Evolutionary conservation across 2,888 invertebrate species (phyloP).

Genomic region (Allophyes oxyacanthae): DNA sequence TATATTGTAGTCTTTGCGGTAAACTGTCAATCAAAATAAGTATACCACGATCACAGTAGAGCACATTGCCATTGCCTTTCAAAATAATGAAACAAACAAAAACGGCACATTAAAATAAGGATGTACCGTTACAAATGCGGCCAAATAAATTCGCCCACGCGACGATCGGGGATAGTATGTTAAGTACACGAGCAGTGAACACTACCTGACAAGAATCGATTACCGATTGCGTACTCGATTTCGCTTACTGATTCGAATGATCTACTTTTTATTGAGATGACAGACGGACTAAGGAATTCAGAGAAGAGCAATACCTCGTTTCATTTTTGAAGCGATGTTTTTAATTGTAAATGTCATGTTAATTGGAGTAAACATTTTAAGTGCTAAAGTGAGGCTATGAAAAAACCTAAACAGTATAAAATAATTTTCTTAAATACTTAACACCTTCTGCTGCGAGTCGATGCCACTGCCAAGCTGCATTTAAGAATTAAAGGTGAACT

Average conservation of each 20-base stretch:
- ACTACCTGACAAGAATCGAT: conserved; percentile 75
- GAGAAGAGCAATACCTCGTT: conserved; percentile 1
- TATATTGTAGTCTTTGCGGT: neutral
- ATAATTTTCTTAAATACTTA: no score
- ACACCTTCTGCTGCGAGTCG: no score
- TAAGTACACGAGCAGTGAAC: conserved; percentile 65
- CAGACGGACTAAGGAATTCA: conserved; percentile 33
- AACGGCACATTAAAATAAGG: conserved; percentile 67
- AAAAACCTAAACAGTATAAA: no score
- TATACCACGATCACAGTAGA: conserved; percentile 31
- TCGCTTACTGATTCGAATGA: conserved; percentile 62
- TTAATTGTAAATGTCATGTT: conserved; percentile 3
- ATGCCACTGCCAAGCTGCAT: no score
- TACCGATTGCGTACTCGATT: conserved; percentile 63
- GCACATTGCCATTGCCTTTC: conserved; percentile 29
- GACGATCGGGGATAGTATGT: conserved; percentile 75
- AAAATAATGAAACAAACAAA: conserved; percentile 50
- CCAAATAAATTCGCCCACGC: conserved; percentile 68
- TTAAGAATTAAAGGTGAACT: no score
- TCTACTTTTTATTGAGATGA: conserved; percentile 52
- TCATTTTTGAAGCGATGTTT: neutral
- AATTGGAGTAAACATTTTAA: conserved; percentile 32
- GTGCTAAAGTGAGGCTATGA: conserved; percentile 8
- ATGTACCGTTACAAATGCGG: conserved; percentile 71
- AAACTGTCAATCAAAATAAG: conserved; percentile 38